A percentile compares a stretch with the other conserved stretches of the same genome.
These are phyloP conservation scores for Pseudomugil gertrudae DNA, from an alignment of 2,797 vertebrate species.

Conservation along the genomic window DNA sequence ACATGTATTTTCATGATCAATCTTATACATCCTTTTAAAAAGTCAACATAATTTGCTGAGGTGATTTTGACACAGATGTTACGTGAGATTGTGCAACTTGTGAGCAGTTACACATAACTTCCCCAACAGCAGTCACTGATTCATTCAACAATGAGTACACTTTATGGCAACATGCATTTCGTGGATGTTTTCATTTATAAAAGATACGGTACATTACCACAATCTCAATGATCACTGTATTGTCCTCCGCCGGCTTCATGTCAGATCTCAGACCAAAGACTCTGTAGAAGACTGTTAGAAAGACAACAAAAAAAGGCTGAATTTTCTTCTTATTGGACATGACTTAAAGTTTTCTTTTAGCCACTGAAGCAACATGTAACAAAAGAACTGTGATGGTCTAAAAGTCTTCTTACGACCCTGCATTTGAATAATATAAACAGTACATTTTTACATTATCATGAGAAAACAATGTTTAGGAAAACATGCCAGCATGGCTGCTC, in stretches of 20 bases:
- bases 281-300: neutral
- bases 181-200: neutral
- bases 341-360: too few species aligned
- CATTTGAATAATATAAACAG: too few species aligned
- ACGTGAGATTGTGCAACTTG: neutral
- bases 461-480: too few species aligned
- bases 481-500: too few species aligned
- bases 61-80: too few species aligned
- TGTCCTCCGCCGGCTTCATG: neutral
- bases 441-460: too few species aligned
- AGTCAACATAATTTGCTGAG: neutral
- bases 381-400: too few species aligned
- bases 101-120: neutral
- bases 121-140: too few species aligned
- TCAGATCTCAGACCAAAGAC: neutral
- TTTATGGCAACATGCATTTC: neutral
- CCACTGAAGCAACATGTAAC: too few species aligned
- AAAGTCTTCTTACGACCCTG: too few species aligned
- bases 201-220: constrained; percentile 3
- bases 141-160: too few species aligned
- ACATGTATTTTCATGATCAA: neutral
- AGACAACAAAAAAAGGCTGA: neutral
- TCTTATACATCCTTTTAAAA: neutral
- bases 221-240: constrained; percentile 1
- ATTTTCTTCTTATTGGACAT: too few species aligned